phyloP scores from a whole-genome alignment of 2,797 vertebrate species.

The Sebastes cheni region DNA sequence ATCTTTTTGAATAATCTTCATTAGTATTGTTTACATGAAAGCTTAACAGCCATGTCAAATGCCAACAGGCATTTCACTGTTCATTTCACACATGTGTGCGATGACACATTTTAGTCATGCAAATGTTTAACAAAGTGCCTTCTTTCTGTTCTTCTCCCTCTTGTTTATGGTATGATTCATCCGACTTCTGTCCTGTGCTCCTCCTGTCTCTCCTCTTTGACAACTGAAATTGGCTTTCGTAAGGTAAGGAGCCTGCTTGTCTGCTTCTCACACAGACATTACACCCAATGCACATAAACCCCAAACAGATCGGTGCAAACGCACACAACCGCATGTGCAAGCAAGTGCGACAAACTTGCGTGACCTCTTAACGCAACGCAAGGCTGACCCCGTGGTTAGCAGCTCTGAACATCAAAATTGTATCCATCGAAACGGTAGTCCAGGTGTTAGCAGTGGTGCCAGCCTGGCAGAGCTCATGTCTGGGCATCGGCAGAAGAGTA shows the following conservation, averaged over 20 bases:
- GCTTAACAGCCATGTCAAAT: background rate
- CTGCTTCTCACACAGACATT: conserved; percentile 79
- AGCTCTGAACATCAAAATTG: conserved; percentile 33
- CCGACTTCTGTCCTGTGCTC: conserved; percentile 32
- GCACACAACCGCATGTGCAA: conserved; percentile 27
- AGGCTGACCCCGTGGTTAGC: conserved; percentile 20
- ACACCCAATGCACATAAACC: conserved; percentile 55
- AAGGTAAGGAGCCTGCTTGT: conserved; percentile 99
- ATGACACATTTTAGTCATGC: background rate
- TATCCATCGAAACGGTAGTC: background rate
- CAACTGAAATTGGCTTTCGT: conserved; percentile 92
- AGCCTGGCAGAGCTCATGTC: conserved; percentile 80
- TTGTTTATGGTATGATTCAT: conserved; percentile 33
- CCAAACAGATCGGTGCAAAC: conserved; percentile 12
- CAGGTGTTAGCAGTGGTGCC: conserved; percentile 8
- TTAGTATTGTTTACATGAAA: background rate
- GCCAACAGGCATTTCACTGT: background rate
- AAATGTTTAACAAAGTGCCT: conserved; percentile 93
- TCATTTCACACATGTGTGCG: background rate
- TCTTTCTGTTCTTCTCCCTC: conserved; percentile 66
- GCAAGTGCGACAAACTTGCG: conserved; percentile 55
- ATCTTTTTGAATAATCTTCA: background rate
- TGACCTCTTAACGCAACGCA: conserved; percentile 66
- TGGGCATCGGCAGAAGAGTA: conserved; percentile 64
- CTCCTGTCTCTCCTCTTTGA: conserved; percentile 65